Evolutionary conservation across 2,888 invertebrate species (phyloP).

Genomic region (Leucophenga montana): DNA sequence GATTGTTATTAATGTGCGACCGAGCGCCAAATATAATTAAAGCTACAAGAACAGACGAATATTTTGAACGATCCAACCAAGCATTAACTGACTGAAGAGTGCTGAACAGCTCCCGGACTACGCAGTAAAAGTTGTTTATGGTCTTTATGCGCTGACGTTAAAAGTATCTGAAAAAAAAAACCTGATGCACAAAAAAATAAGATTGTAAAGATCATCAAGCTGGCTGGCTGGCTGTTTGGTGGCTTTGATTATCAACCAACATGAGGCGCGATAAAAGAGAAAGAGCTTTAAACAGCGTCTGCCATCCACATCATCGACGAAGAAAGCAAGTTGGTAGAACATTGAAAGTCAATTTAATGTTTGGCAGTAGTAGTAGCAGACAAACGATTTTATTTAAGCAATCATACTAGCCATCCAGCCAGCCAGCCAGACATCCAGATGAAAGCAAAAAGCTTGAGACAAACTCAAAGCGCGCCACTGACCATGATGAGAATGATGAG

Average conservation of each 20-base stretch:
- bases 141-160: slow-evolving; percentile 24
- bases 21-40: slow-evolving; percentile 54
- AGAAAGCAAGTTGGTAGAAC: slow-evolving; percentile 20
- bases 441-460: slow-evolving; percentile 1
- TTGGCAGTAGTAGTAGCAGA: slow-evolving; percentile 40
- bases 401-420: slow-evolving; percentile 20
- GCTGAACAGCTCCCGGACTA: slow-evolving; percentile 49
- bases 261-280: slow-evolving; percentile 44
- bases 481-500: too few relatives aligned
- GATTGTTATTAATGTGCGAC: slow-evolving; percentile 39
- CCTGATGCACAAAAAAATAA: slow-evolving; percentile 11
- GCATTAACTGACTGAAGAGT: slow-evolving; percentile 10
- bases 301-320: slow-evolving; percentile 3
- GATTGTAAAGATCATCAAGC: slow-evolving; percentile 9
- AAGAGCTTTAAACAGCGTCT: slow-evolving; percentile 38
- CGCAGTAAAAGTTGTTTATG: slow-evolving; percentile 66
- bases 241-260: slow-evolving; percentile 6
- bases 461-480: neutral
- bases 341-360: slow-evolving; percentile 48
- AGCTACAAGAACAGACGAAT: slow-evolving; percentile 51
- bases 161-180: slow-evolving; percentile 25
- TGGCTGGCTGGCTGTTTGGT: neutral
- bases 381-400: slow-evolving; percentile 57
- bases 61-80: slow-evolving; percentile 29
- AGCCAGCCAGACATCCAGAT: neutral